Percentiles rank a stretch among this genome's conserved stretches.
Evolutionary conservation across 2,113 vertebrate species (phyloP).

Genomic region (Epinephelus moara): DNA sequence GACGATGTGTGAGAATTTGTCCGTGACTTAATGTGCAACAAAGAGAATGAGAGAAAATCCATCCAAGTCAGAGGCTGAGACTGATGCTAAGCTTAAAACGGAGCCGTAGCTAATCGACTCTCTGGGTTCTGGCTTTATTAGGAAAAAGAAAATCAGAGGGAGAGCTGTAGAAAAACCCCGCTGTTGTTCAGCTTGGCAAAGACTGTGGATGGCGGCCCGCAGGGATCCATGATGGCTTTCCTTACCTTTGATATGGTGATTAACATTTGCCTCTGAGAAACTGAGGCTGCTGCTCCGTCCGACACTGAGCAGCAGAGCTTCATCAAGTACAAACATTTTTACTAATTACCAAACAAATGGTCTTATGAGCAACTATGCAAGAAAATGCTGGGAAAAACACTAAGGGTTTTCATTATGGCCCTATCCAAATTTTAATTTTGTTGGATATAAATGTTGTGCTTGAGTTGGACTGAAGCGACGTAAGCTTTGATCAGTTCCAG

Average conservation of each 20-base stretch:
- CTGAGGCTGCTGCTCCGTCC: conserved; percentile 16
- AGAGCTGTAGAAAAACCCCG: conserved; percentile 47
- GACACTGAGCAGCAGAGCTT: neutral
- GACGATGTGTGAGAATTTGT: conserved; percentile 25
- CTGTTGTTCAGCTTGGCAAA: conserved; percentile 53
- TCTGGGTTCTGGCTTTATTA: conserved; percentile 43
- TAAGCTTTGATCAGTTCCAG: conserved; percentile 28
- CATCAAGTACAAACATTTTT: neutral
- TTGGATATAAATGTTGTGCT: neutral
- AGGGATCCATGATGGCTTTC: conserved; percentile 45
- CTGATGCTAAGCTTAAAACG: conserved; percentile 42
- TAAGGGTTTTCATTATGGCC: neutral
- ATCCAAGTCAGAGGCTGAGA: conserved; percentile 55
- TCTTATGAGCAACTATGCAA: neutral
- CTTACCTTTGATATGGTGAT: conserved; percentile 81
- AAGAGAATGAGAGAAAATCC: conserved; percentile 56
- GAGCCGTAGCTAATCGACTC: conserved; percentile 60
- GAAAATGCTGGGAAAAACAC: neutral
- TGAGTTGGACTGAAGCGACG: conserved; percentile 1
- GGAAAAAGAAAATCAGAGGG: conserved; percentile 13
- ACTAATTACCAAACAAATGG: conserved; percentile 19
- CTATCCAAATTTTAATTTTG: neutral
- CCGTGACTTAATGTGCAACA: conserved; percentile 20
- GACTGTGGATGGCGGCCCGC: conserved; percentile 32
- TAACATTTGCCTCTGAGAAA: conserved; percentile 56